Base-by-base conservation (phyloP, 2,113 vertebrate species). In the Colistium nudipinnis region DNA sequence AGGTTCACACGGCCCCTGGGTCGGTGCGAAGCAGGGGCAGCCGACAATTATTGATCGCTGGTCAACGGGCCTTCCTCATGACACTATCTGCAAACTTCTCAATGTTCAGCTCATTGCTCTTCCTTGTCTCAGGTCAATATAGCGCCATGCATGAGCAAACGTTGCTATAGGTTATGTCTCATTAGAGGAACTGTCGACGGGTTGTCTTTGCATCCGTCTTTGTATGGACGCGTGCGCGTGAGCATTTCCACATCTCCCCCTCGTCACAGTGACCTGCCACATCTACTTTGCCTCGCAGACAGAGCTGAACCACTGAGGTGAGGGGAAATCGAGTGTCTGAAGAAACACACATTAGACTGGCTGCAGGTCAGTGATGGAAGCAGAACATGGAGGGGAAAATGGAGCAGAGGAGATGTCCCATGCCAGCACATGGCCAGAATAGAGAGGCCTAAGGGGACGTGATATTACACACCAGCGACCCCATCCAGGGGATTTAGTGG, bases 401-500 rank as follows among this genome's bases (percentile, higher is more conserved):
- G 52, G 57, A 85, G 74, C 63, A 65, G 62, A 44, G 71, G 72
- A 84, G 75, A 81, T 66, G 69, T 84, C 82, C 79, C 68, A 68
- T 69, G 62, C 65, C 52, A 14, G 66, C 55, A 49, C 64, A 76
- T 24, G 66, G 59, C 25, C 30, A 56, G 64, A 76, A 67, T 54
- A 51, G 66, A 76, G 70, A 78, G 63, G 67, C 79, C 79, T 28
- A 43, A 73, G 76, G 84, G 86, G 74, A 77, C 84, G 84, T 82
- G 65, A 83, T 81, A 82, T 78, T 76, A 81, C 78, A 89, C 71
- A 76, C 72, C 69, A 82, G 59, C 25, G 12, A 67, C 41, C 74
- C 76, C 76, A 87, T 71, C 85, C 70, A 78, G 51, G 71, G 83
- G 85, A 84, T 89, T 85, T 85, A 84, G 67, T 79, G 67, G 64